Evolutionary conservation across 2,113 vertebrate genomes (phyloP).

Genomic region (Coryphaenoides rupestris): DNA sequence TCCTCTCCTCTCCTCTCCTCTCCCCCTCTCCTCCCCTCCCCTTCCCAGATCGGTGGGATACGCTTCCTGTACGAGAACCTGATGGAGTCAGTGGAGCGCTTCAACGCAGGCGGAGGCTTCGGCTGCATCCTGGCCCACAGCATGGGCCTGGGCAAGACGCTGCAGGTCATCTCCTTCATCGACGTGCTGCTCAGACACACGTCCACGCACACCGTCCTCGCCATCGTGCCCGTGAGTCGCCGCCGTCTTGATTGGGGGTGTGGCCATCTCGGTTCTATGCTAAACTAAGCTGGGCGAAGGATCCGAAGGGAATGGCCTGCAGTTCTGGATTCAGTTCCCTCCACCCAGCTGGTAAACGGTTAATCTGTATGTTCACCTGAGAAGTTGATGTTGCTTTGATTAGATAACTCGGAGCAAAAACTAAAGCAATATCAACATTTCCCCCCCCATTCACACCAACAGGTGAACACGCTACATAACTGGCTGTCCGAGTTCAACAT

Average conservation of each 20-base stretch:
- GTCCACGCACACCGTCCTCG: slow-evolving; percentile 91
- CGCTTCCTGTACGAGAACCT: slow-evolving; percentile 96
- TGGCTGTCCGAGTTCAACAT: slow-evolving; percentile 96
- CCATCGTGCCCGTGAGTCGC: slow-evolving; percentile 92
- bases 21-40: not conserved
- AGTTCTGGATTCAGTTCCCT: no score
- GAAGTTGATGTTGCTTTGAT: no score
- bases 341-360: no score
- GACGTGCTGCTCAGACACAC: slow-evolving; percentile 92
- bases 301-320: no score
- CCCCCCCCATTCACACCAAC: not conserved
- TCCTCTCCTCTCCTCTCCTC: not conserved
- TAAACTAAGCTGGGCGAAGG: no score
- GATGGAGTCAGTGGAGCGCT: slow-evolving; percentile 90
- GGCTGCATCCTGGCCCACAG: slow-evolving; percentile 97
- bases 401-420: no score
- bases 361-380: no score
- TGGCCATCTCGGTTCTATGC: no score
- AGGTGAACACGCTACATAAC: slow-evolving; percentile 97
- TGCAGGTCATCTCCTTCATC: slow-evolving; percentile 96
- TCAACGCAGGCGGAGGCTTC: slow-evolving; percentile 87
- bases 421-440: not conserved
- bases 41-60: slow-evolving; percentile 87
- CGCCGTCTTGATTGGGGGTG: not conserved
- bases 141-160: slow-evolving; percentile 96